phyloP scores from a whole-genome alignment of 2,113 vertebrate species.

The Urocynchramus pylzowi region DNA sequence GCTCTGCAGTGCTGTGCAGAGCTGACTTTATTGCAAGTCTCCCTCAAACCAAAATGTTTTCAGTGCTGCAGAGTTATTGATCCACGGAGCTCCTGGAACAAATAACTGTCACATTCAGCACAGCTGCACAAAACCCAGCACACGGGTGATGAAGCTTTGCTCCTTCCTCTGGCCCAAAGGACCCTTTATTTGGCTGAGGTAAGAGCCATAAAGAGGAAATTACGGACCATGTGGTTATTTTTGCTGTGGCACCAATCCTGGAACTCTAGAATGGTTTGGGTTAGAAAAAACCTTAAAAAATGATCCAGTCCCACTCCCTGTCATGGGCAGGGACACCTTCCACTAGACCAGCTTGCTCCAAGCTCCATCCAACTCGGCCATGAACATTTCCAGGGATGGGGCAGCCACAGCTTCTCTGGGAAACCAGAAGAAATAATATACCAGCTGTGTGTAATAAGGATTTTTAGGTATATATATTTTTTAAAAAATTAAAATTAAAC shows the following conservation, averaged over 20 bases:
- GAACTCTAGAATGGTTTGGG: neutral
- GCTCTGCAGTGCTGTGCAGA: slow-evolving; percentile 2
- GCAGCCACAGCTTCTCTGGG: neutral
- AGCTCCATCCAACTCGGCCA: neutral
- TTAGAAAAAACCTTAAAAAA: neutral
- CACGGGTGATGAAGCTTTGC: neutral
- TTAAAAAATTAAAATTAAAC: neutral
- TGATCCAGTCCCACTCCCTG: neutral
- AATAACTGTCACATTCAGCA: neutral
- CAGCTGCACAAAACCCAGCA: neutral
- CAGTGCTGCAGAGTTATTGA: slow-evolving; percentile 52
- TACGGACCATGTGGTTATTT: rapidly evolving
- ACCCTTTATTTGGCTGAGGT: neutral
- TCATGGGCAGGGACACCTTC: neutral
- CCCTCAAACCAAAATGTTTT: neutral
- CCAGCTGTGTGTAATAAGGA: neutral
- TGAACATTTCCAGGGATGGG: neutral
- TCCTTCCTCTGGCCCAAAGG: neutral
- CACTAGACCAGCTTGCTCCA: neutral
- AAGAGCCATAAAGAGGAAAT: neutral
- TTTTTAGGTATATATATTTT: neutral
- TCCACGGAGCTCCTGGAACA: neutral
- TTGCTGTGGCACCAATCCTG: neutral
- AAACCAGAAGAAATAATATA: neutral
- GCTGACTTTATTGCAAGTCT: neutral